Evolutionary conservation across 2,888 invertebrate species (phyloP), one percentile per base, ranked within the genome.

Genomic region (Margaritifera margaritifera): DNA sequence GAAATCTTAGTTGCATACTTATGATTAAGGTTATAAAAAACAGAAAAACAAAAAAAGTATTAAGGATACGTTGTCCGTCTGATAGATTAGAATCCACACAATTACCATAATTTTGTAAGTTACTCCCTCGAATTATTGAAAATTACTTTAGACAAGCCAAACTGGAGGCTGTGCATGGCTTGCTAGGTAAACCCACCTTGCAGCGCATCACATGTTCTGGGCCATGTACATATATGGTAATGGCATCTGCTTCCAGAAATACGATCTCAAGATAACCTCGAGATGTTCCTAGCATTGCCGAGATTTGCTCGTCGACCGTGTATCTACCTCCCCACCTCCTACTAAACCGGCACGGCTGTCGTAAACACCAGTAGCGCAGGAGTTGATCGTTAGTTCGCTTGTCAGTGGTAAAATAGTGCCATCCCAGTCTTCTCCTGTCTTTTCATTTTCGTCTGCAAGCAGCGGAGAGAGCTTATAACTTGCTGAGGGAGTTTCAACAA

Each of bases 151-250:
- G 24, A 58, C 58, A 31, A 20, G 24, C 58, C 3, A 58, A 22
- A 58, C 31, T 31, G 27, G 19, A 58, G 27, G 27, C 31, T 60
- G n/a, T 8, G 22, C 24, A 22, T 60, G 22, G 27, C 51, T 60
- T 51, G n/a, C 60, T 42, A 31, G 42, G 42, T 42, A 42, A 42
- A 42, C 15, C 42, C 42, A 42, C 64, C 64, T 64, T 52, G 63
- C 62, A 57, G 24, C 59, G 27, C 64, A 69, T 71, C 70, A 69
- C 69, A 66, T 74, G 72, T 57, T 62, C 66, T 31, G 62, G 72
- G 75, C 75, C 68, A 51, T 78, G 80, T 75, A 77, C 79, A 78
- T 75, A 83, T 83, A 75, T 77, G 82, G 82, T 75, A 68, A 79
- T 77, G 74, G 80, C 81, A 80, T 81, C 76, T 75, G 65, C 68